These are phyloP conservation scores for Toxotes lorentzi DNA, from an alignment of 2,797 vertebrate genomes.

Conservation along the genomic window DNA sequence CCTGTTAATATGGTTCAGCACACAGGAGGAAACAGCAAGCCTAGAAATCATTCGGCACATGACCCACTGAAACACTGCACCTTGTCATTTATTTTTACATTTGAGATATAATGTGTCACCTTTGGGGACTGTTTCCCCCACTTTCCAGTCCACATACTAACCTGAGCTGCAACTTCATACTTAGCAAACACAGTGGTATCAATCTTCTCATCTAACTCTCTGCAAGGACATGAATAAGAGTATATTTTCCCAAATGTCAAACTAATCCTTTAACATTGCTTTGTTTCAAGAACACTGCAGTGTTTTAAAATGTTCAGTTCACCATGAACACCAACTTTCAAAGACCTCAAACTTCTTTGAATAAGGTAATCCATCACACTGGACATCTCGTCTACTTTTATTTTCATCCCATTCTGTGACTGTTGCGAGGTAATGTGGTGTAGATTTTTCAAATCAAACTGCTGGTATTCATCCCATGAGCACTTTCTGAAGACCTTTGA, in stretches of 20 bases:
- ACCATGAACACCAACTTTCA: background rate
- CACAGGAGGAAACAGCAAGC: background rate
- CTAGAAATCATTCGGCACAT: background rate
- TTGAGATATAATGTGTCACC: background rate
- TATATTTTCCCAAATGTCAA: background rate
- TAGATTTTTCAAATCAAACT: conserved; percentile 15
- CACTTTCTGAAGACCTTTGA: background rate
- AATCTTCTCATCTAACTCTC: background rate
- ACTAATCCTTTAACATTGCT: no score
- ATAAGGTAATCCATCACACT: conserved; percentile 20
- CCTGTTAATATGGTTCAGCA: background rate
- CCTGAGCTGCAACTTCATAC: background rate
- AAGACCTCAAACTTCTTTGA: background rate
- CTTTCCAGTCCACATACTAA: background rate
- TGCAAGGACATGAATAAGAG: background rate
- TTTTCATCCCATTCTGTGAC: conserved; percentile 10
- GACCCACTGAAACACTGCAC: background rate
- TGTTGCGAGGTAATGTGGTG: background rate
- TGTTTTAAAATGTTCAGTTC: background rate
- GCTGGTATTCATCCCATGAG: background rate
- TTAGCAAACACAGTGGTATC: background rate
- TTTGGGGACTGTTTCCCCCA: background rate
- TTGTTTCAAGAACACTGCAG: background rate
- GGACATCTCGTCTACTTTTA: conserved; percentile 11
- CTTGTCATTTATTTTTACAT: background rate